Evolutionary conservation across 1,140 invertebrate species (phyloP).

Genomic region (Brachionus paranguensis): DNA sequence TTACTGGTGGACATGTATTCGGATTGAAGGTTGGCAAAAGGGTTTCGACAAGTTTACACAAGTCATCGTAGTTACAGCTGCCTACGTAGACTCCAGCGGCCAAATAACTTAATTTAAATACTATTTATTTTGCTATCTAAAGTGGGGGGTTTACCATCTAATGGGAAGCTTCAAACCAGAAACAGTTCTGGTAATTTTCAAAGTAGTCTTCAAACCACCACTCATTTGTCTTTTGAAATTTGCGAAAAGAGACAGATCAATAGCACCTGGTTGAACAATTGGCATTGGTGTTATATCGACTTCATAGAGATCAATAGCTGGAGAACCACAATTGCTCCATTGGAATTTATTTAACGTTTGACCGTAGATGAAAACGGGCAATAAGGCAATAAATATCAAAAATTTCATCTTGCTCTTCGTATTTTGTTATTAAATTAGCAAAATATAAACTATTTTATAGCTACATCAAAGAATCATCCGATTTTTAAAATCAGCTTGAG

Average conservation of each 20-base stretch:
- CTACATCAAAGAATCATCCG: not conserved
- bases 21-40: conserved; percentile 15
- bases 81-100: conserved; percentile 36
- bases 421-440: not conserved
- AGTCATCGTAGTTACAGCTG: conserved; percentile 14
- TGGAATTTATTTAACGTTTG: conserved; percentile 11
- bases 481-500: not conserved
- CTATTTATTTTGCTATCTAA: not conserved
- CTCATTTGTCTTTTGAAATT: not conserved
- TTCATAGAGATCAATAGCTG: not conserved
- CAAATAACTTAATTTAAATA: not conserved
- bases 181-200: conserved; percentile 2
- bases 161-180: conserved; percentile 20
- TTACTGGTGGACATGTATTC: not conserved
- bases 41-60: conserved; percentile 26
- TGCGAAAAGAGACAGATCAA: not conserved
- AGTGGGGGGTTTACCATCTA: not conserved
- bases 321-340: conserved; percentile 32
- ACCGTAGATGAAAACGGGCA: not conserved
- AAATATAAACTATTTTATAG: not conserved
- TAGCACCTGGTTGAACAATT: conserved; percentile 27
- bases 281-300: conserved; percentile 26
- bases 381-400: not conserved
- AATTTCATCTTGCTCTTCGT: conserved; percentile 4
- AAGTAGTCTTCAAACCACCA: not conserved